These are phyloP conservation scores for Germaria angustata DNA, from an alignment of 2,888 invertebrate species.

Conservation along the genomic window DNA sequence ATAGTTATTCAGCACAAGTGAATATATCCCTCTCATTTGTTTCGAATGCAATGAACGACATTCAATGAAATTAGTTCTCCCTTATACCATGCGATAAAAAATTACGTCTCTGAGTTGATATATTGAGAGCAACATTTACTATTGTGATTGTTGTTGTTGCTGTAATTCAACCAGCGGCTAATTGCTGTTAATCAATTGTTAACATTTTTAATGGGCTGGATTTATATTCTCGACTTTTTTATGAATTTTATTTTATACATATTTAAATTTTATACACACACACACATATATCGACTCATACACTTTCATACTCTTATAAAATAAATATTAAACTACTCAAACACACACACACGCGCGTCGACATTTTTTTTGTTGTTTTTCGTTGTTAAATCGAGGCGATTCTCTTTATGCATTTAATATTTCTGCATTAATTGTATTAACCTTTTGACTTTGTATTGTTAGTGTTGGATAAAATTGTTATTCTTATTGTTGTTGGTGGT, in stretches of 20 bases:
- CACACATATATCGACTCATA: background rate
- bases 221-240: constrained; percentile 35
- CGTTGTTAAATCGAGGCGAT: constrained; percentile 14
- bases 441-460: constrained; percentile 59
- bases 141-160: constrained; percentile 66
- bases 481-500: background rate
- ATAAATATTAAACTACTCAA: constrained; percentile 26
- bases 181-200: constrained; percentile 79
- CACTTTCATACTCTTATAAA: background rate
- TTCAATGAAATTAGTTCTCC: no score
- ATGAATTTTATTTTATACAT: constrained; percentile 20
- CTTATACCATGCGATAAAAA: no score
- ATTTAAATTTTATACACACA: constrained; percentile 1
- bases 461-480: constrained; percentile 11
- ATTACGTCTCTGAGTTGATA: background rate
- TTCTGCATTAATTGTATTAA: constrained; percentile 60
- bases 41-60: no score
- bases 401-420: constrained; percentile 44
- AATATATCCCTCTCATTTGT: no score
- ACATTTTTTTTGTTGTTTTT: constrained; percentile 18
- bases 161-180: constrained; percentile 76
- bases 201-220: constrained; percentile 72
- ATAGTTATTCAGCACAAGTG: no score
- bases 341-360: background rate
- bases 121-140: constrained; percentile 8